phyloP scores from a whole-genome alignment of 1,140 invertebrate species.

The Penaeus japonicus region DNA sequence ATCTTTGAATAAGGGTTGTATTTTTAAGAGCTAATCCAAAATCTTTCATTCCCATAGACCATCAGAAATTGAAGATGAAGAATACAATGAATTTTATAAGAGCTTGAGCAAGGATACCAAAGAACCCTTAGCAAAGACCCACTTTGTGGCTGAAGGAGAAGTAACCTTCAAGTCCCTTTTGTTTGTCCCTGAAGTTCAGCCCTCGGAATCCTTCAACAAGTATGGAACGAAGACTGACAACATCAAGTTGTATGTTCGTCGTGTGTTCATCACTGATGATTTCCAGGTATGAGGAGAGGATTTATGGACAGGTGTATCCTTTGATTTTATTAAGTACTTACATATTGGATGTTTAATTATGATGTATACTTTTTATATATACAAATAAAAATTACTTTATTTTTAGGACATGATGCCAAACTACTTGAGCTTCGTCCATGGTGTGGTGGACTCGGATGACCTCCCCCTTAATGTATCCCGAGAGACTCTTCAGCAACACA shows the following conservation, averaged over 20 bases:
- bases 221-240: conserved; percentile 95
- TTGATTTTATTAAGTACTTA: too few relatives aligned
- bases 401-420: conserved; percentile 94
- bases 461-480: conserved; percentile 97
- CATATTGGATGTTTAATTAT: too few relatives aligned
- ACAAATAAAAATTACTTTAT: neutral
- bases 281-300: conserved; percentile 73
- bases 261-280: conserved; percentile 99
- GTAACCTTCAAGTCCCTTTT: conserved; percentile 97
- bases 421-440: conserved; percentile 92
- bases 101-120: conserved; percentile 90
- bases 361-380: too few relatives aligned
- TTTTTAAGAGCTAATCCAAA: too few relatives aligned
- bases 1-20: too few relatives aligned
- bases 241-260: conserved; percentile 95
- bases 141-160: conserved; percentile 98
- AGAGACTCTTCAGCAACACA: conserved; percentile 96
- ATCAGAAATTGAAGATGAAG: conserved; percentile 82
- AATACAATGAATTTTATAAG: conserved; percentile 96
- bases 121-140: conserved; percentile 86
- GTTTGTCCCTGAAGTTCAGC: conserved; percentile 88
- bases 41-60: conserved; percentile 68
- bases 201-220: conserved; percentile 91
- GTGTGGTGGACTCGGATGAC: conserved; percentile 99
- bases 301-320: neutral